phyloP scores from a whole-genome alignment of 1,140 invertebrate genomes.

The Medauroidea extradentata region DNA sequence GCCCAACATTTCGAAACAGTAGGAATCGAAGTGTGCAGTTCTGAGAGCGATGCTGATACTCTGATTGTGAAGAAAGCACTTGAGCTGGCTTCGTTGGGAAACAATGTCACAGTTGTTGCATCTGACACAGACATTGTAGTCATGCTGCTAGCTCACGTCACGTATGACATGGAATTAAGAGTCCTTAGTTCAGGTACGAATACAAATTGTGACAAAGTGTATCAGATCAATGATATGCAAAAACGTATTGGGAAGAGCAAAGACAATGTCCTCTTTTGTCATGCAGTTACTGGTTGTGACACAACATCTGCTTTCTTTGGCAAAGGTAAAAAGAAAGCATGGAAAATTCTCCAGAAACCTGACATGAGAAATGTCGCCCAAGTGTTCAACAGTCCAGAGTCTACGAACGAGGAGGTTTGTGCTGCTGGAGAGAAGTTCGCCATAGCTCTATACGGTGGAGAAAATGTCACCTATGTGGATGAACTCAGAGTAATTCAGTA shows the following conservation, averaged over 20 bases:
- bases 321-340: constrained; percentile 7
- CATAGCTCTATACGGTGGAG: neutral
- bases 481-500: neutral
- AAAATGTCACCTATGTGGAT: neutral
- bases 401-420: constrained; percentile 1
- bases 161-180: neutral
- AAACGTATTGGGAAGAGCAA: neutral
- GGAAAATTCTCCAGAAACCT: constrained; percentile 2
- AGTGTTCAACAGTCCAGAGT: constrained; percentile 2
- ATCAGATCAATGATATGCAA: neutral
- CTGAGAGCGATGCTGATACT: constrained; percentile 14
- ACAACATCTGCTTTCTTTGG: constrained; percentile 4
- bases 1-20: neutral
- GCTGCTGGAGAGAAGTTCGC: constrained; percentile 6
- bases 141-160: neutral
- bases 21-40: constrained; percentile 3
- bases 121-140: neutral
- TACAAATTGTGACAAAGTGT: neutral
- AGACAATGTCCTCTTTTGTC: constrained; percentile 1
- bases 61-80: constrained; percentile 12
- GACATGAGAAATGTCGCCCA: neutral
- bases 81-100: neutral
- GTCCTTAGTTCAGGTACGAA: neutral
- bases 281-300: constrained; percentile 7
- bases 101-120: neutral